Evolutionary conservation across 1,140 invertebrate genomes (phyloP), one percentile per base, ranked within the genome.

Genomic region (Sinella curviseta): DNA sequence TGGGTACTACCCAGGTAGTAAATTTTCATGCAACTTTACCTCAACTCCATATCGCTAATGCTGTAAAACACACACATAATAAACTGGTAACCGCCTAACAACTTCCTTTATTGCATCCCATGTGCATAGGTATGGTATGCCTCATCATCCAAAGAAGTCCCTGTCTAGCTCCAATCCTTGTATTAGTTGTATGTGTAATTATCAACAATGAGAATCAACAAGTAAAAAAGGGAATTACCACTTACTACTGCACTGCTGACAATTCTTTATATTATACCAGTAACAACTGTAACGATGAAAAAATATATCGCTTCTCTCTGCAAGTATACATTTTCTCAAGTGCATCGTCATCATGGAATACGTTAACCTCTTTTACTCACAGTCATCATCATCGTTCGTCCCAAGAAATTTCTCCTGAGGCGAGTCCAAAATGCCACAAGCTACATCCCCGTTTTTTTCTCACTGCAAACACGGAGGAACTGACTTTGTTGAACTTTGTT

Each of bases 301-400:
- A 70, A 70, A 33, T 31, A 70, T 31, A 65, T 14, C 31, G 65
- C 24, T 70, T 17, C 31, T 31, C 24, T 70, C n/a, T 70, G 14
- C 24, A 8, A 70, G 3, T 30, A 70, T 3, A 70, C 65, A 31
- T 70, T 70, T 70, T 31, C 24, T 31, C 30, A 70, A 31, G 65
- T 31, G 65, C 65, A 70, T 33, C 26, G 65, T 70, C 65, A 70
- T 70, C 65, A 70, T 70, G 65, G 65, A 70, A 70, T 70, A 70
- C 65, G 65, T 70, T 70, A 70, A 70, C 65, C 65, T 70, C 65
- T 70, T 70, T 65, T 65, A 65, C 16, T 65, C 57, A 65, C 24
- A 8, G 4, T 65, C 14, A 26, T 65, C 14, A 17, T 65, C 57
- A 17, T 70, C 65, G 2, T 70, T 30, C 2, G 16, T 17, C 28